Conservation (phyloP, 2,797 vertebrate species). For the Syncerus caffer region DNA sequence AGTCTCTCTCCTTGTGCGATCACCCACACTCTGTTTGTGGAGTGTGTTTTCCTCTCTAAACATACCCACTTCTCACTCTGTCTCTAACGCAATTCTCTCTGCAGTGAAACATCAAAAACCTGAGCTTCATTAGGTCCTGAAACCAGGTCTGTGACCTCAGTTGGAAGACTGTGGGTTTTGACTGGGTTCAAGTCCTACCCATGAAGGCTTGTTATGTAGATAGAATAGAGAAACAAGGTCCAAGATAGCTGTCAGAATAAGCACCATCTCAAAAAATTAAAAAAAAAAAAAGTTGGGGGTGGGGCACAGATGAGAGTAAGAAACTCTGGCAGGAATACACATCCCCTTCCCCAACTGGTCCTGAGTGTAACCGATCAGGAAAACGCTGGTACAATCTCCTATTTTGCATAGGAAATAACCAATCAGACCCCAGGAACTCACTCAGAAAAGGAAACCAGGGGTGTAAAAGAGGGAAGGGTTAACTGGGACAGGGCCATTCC, state of each 20-base stretch:
- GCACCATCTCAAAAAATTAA: background rate
- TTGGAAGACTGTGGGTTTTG: background rate
- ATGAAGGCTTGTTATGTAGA: background rate
- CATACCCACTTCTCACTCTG: background rate
- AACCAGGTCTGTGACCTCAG: background rate
- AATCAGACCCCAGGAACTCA: background rate
- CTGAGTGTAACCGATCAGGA: background rate
- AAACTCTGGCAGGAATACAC: background rate
- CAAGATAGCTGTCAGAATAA: background rate
- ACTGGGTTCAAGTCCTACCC: background rate
- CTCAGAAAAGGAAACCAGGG: background rate
- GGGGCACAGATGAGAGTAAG: fast-evolving
- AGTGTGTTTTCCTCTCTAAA: background rate
- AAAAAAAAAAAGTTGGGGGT: too few species aligned
- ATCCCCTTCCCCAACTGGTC: background rate
- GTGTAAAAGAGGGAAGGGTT: background rate
- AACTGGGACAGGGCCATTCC: background rate
- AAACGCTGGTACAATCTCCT: background rate
- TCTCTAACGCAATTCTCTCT: background rate
- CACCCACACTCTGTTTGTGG: background rate
- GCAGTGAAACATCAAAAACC: background rate
- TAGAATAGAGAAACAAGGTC: background rate
- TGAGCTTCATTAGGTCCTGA: background rate
- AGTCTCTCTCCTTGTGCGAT: background rate
- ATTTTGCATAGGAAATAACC: background rate